Evolutionary conservation across 2,113 vertebrate species (phyloP), one percentile per base, ranked within the genome.

Genomic region (Protomyctophum bolini): DNA sequence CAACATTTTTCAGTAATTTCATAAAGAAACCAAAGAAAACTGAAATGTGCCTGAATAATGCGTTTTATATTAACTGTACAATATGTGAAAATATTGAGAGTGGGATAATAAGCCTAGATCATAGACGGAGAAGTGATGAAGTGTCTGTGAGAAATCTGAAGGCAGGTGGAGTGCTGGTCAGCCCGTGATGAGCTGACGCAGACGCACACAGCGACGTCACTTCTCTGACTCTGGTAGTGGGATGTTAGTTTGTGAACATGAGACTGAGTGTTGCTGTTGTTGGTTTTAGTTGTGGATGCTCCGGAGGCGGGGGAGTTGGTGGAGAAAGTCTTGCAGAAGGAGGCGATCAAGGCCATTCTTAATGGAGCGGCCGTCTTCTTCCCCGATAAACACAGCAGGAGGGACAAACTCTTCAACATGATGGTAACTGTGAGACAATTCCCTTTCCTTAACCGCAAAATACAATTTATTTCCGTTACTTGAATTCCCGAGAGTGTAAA

Each of bases 351-450:
- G 70, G 94, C 96, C 15, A 92, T 99, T 75, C 94, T 98, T 9
- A 94, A 91, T 0, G 98, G 98, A 86, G 98, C 97, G 1, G 95
- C 96, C n/a, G 87, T 98, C 86, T 99, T 99, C 83, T 98, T 97
- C 88, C 97, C 97, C 8, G 95, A 98, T 68, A 95, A 97, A 77
- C 92, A 92, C 46, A 91, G 92, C 80, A 91, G 96, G 56, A 85
- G 96, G 41, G 92, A 95, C 65, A 97, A 95, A 76, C 96, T 99
- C 75, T 98, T 99, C 86, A 85, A 94, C 81, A 96, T 98, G 96
- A 96, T 98, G 97, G 98, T 98, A 57, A 73, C 29, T 51, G 11
- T 10, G 3, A 68, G 54, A 6, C 10, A 45, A 4, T 12, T 10
- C 45, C 11, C 3, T 6, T 6, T 9, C 10, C 10, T 8, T 15